Base-by-base conservation (phyloP, 2,888 invertebrate genomes). In the Hemicrepidius hirtus region DNA sequence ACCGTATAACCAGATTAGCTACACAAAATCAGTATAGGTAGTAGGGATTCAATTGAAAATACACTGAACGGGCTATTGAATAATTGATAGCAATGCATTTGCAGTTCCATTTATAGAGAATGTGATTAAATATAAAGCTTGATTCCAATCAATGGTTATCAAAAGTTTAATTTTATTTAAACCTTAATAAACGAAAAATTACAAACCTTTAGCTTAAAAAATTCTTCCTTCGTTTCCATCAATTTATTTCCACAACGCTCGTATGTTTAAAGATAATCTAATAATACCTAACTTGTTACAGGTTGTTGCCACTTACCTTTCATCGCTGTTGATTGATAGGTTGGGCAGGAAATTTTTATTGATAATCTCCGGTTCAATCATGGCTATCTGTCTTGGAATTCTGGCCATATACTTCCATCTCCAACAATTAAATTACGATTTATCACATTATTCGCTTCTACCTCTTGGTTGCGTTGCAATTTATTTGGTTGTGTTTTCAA, bases 341-440 rank as follows among this genome's bases (percentile, higher is more conserved):
- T 86, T 89, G 0, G 91, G 93, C 59, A 85, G 94, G 74, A 87
- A 91, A 71, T 86, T 91, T 7, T 86, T 94, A 9, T 85, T 94
- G 0, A 80, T 93, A 44, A 75, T 90, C 16, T 93, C 93, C 0
- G 90, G 91, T 12, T 77, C 87, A 5, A 80, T 88, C 0, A 92
- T 92, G 91, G 86, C 88, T 0, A 0, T 90, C 0, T 88, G 89
- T 76, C 83, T 92, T 40, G 87, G 83, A 16, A 78, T 82, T 20
- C 79, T 88, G 24, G 86, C 87, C 20, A 77, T 82, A 32, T 87
- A 85, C 74, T 87, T 87, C 77, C 83, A 85, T 73, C 66, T 88
- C 24, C 72, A 78, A 53, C 60, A 60, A 16, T 72, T 75, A 1
- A 68, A 78, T 0, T 67, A 35, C 9, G 80, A 83, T 20, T 46